Percentiles rank a stretch among this genome's conserved stretches.
phyloP scores from a whole-genome alignment of 2,113 vertebrate species.

The Dromiciops gliroides region DNA sequence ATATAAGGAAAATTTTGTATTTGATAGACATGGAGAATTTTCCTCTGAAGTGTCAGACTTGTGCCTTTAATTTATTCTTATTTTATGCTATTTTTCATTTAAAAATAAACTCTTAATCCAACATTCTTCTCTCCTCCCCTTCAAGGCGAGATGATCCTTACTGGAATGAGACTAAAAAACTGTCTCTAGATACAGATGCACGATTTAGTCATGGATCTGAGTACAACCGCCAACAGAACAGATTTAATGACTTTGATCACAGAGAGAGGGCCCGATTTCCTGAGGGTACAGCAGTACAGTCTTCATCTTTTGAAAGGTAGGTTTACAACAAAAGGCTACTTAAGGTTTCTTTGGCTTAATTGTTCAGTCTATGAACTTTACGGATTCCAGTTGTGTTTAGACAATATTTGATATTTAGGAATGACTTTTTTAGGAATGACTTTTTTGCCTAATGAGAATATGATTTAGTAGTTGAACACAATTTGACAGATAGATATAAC shows the following conservation, averaged over 20 bases:
- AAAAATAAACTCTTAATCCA: constrained; percentile 19
- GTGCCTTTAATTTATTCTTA: not conserved
- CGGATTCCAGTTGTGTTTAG: not conserved
- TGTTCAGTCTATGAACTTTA: not conserved
- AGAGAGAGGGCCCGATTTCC: constrained; percentile 92
- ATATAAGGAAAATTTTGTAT: not conserved
- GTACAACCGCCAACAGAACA: constrained; percentile 92
- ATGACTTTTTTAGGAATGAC: not conserved
- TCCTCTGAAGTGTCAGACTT: not conserved
- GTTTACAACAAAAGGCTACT: not conserved
- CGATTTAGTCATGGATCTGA: constrained; percentile 92
- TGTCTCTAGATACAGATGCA: constrained; percentile 90
- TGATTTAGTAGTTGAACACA: constrained; percentile 38
- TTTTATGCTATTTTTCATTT: constrained; percentile 34
- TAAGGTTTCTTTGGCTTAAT: not conserved
- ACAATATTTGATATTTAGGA: not conserved
- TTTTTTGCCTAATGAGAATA: constrained; percentile 10
- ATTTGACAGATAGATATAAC: not conserved
- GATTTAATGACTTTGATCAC: constrained; percentile 93
- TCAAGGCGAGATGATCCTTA: constrained; percentile 93
- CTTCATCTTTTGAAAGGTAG: constrained; percentile 93
- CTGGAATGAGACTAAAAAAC: constrained; percentile 96
- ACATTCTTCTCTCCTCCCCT: constrained; percentile 51
- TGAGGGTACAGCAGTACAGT: constrained; percentile 86
- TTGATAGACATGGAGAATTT: constrained; percentile 14